A percentile compares a stretch with the other conserved stretches of the same genome.
phyloP scores from a whole-genome alignment of 2,797 vertebrate species.

The Pipistrellus pygmaeus region DNA sequence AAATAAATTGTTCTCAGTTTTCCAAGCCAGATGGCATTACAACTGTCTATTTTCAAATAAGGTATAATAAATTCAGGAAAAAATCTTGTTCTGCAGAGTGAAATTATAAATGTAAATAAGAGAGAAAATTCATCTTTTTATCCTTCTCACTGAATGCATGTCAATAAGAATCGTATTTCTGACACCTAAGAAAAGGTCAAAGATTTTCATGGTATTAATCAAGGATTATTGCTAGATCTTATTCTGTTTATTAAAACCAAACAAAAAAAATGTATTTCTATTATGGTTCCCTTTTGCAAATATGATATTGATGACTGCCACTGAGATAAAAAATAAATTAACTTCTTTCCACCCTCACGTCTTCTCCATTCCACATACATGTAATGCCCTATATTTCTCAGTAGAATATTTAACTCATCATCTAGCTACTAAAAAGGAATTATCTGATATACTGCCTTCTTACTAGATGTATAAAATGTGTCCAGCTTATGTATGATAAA shows the following conservation, averaged over 20 bases:
- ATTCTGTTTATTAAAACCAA: background rate
- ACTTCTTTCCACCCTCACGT: background rate
- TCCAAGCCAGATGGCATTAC: constrained; percentile 12
- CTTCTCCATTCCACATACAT: background rate
- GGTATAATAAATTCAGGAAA: constrained; percentile 2
- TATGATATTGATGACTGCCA: background rate
- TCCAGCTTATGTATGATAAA: background rate
- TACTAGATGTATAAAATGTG: background rate
- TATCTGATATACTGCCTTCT: background rate
- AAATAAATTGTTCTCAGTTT: constrained; percentile 28
- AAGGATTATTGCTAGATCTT: background rate
- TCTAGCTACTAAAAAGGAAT: background rate
- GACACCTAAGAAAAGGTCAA: background rate
- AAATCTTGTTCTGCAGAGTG: background rate
- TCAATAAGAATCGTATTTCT: background rate
- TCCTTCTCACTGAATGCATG: background rate
- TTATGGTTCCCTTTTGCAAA: background rate
- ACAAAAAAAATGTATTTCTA: background rate
- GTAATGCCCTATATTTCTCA: background rate
- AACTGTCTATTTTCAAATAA: constrained; percentile 56
- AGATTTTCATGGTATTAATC: background rate
- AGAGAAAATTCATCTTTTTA: background rate
- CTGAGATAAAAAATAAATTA: background rate
- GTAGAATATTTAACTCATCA: background rate
- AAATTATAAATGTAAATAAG: constrained; percentile 23